Evolutionary conservation across 64 coral and sea anemone genomes (phyloP), one percentile per base, ranked within the genome.

Genomic region (Montipora foliosa): DNA sequence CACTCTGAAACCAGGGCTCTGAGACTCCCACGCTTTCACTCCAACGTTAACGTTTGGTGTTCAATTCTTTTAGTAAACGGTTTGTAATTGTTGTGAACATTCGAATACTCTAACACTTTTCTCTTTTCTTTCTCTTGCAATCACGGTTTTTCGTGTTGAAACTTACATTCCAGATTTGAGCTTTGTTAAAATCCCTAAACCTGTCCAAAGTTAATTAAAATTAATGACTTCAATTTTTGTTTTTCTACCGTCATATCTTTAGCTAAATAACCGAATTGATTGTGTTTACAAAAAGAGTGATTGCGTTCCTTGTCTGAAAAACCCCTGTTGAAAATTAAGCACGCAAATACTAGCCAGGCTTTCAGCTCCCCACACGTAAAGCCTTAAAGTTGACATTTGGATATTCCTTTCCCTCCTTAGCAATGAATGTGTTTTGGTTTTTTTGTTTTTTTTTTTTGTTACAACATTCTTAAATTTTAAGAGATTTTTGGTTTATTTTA

Each of bases 191-290:
- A 86, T 86, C 82, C 82, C 46, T 15, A 64, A 12, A 86, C 67
- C 82, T 86, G 82, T 86, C 66, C 3, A 24, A 37, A 29, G 66
- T 49, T 71, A 86, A 71, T 71, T 50, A 86, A 51, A 86, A 86
- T 86, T 86, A 86, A 86, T 86, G 82, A 86, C 15, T 86, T 29
- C 71, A 49, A 76, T 72, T 71, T 47, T 29, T 70, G 68, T 70
- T 69, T 71, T n/a, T 72, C 5, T 50, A 19, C 16, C 17, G 6
- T 49, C 16, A 12, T 19, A 19, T 5, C 46, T 19, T 16, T 49
- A 19, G 14, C 46, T 48, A 49, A 78, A 78, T 46, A 44, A 19
- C 44, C 17, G 9, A 64, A 64, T 14, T 12, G 67, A 45, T 64
- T 13, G 62, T 86, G 37, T 37, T 47, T n/a, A 44, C 4, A 49